Conservation (phyloP, 2,797 vertebrate genomes). For the Ambastaia sidthimunki region DNA sequence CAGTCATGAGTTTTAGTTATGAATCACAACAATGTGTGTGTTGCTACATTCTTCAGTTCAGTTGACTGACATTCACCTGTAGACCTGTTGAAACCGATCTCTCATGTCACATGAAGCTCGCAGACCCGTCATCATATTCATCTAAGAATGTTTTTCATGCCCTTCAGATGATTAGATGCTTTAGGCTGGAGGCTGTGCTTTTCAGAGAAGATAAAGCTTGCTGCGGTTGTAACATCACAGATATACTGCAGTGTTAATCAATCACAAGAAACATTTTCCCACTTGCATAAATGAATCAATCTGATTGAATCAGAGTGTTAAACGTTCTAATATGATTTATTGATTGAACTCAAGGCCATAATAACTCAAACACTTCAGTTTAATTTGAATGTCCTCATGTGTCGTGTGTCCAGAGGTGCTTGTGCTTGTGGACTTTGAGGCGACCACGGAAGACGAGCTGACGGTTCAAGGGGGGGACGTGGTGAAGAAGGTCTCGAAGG, state of each 20-base stretch:
- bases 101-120: conserved; percentile 4
- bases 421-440: conserved; percentile 82
- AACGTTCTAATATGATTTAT: not conserved
- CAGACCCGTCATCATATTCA: not conserved
- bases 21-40: not conserved
- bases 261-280: no score
- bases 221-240: not conserved
- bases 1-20: not conserved
- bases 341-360: no score
- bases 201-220: not conserved
- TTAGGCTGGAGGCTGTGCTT: not conserved
- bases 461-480: conserved; percentile 79
- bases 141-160: not conserved
- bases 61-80: not conserved
- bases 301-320: no score
- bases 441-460: conserved; percentile 79
- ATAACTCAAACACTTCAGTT: no score
- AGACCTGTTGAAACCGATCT: conserved; percentile 55
- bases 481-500: conserved; percentile 78
- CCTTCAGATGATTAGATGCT: not conserved
- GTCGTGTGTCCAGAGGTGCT: conserved; percentile 77
- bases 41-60: not conserved
- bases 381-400: not conserved
- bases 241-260: no score
- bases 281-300: no score